Percentiles rank a stretch among this genome's conserved stretches.
phyloP scores from a whole-genome alignment of 1,140 invertebrate genomes.

The Drosophila grimshawi region DNA sequence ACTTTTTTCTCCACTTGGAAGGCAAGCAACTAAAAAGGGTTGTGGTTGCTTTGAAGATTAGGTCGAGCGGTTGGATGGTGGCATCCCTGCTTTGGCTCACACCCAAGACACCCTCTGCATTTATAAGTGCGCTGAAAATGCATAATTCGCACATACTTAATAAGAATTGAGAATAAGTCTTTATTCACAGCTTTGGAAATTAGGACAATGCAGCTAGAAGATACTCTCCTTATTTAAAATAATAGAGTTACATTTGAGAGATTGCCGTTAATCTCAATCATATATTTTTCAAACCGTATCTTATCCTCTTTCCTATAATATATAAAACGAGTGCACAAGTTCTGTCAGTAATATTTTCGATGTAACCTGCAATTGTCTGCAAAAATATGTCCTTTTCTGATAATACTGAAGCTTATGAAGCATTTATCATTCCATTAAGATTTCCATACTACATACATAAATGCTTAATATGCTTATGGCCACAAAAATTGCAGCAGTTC shows the following conservation, averaged over 20 bases:
- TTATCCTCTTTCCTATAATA: background rate
- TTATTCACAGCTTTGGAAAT: slow-evolving; percentile 34
- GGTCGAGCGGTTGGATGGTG: slow-evolving; percentile 29
- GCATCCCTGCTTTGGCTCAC: background rate
- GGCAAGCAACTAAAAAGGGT: slow-evolving; percentile 54
- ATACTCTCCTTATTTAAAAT: slow-evolving; percentile 5
- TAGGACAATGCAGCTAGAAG: background rate
- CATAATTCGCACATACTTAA: slow-evolving; percentile 55
- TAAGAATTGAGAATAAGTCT: slow-evolving; percentile 45
- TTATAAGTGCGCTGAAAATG: slow-evolving; percentile 56
- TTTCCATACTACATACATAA: slow-evolving; percentile 11
- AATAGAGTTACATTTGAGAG: background rate
- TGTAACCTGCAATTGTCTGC: slow-evolving; percentile 6
- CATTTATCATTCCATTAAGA: slow-evolving; percentile 1
- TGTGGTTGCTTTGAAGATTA: slow-evolving; percentile 68
- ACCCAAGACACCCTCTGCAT: slow-evolving; percentile 33
- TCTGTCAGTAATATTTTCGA: background rate
- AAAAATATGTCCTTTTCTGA: background rate
- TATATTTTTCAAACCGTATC: too few relatives aligned
- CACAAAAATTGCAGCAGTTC: slow-evolving; percentile 7
- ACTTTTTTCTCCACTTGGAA: slow-evolving; percentile 7
- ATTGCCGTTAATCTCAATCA: background rate
- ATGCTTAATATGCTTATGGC: slow-evolving; percentile 26
- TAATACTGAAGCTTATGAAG: too few relatives aligned
- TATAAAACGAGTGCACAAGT: background rate